Evolutionary conservation across 2,888 invertebrate species (phyloP).

Genomic region (Bellardia pandia): DNA sequence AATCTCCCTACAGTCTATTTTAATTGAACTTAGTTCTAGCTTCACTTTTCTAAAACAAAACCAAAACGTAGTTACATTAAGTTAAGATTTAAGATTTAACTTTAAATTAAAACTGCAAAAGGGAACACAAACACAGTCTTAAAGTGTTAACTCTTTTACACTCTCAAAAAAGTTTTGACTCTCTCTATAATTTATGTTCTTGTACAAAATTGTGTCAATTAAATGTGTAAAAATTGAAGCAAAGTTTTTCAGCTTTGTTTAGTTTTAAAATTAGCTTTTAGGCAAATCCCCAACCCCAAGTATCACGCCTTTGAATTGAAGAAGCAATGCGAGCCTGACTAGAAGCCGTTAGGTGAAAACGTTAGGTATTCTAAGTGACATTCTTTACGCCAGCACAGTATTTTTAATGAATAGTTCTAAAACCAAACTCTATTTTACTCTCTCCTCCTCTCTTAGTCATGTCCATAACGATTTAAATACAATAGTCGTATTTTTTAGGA

Average conservation of each 20-base stretch:
- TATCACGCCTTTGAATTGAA: background rate
- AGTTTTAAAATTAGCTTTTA: slow-evolving; percentile 54
- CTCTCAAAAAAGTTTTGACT: slow-evolving; percentile 66
- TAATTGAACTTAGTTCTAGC: slow-evolving; percentile 31
- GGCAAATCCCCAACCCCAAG: background rate
- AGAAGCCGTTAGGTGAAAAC: slow-evolving; percentile 59
- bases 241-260: slow-evolving; percentile 46
- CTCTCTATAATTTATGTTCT: slow-evolving; percentile 73
- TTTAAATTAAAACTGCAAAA: slow-evolving; percentile 58
- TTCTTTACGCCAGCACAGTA: slow-evolving; percentile 69
- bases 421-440: background rate
- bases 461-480: background rate
- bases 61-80: slow-evolving; percentile 18
- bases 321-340: slow-evolving; percentile 46
- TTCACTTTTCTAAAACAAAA: slow-evolving; percentile 30
- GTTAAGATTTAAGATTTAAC: slow-evolving; percentile 31
- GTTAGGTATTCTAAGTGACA: slow-evolving; percentile 72
- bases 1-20: background rate
- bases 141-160: slow-evolving; percentile 67
- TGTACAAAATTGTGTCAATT: slow-evolving; percentile 77
- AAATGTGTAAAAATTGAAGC: slow-evolving; percentile 55
- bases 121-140: slow-evolving; percentile 67
- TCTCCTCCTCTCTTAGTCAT: background rate
- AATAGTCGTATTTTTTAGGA: background rate
- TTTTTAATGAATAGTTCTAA: slow-evolving; percentile 55